These are phyloP conservation scores for Nebria salina DNA, from an alignment of 2,888 invertebrate species.

Conservation along the genomic window DNA sequence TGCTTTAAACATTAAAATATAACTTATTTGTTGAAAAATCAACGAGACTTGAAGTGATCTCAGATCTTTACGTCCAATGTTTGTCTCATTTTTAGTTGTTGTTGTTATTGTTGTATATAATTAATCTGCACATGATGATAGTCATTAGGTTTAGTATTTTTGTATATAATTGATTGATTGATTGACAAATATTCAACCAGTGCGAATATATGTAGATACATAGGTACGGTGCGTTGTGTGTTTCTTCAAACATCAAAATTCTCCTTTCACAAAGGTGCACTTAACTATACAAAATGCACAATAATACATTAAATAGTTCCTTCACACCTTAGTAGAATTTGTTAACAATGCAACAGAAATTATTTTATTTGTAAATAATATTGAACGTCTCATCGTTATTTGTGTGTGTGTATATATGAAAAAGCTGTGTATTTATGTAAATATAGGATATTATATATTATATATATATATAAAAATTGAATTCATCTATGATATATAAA, in stretches of 20 bases:
- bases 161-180: slow-evolving; percentile 18
- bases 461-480: slow-evolving; percentile 4
- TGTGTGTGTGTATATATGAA: slow-evolving; percentile 7
- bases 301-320: slow-evolving; percentile 23
- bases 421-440: slow-evolving; percentile 36
- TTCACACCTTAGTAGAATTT: slow-evolving; percentile 7
- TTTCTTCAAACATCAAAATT: neutral
- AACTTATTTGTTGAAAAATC: slow-evolving; percentile 21
- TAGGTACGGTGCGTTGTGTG: neutral
- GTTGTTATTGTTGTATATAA: slow-evolving; percentile 2
- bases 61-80: slow-evolving; percentile 30
- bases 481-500: slow-evolving; percentile 30
- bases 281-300: slow-evolving; percentile 16
- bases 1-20: slow-evolving; percentile 13
- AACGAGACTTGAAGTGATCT: slow-evolving; percentile 22
- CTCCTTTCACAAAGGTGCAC: slow-evolving; percentile 14
- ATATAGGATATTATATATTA: slow-evolving; percentile 32
- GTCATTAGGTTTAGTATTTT: slow-evolving; percentile 33
- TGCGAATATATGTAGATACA: neutral
- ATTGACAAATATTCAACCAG: slow-evolving; percentile 14
- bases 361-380: slow-evolving; percentile 11
- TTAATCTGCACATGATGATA: slow-evolving; percentile 27
- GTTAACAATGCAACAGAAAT: slow-evolving; percentile 18
- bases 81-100: neutral
- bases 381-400: slow-evolving; percentile 9